Evolutionary conservation across 2,888 invertebrate species (phyloP), one percentile per base, ranked within the genome.

Genomic region (Andricus quercusramuli): DNA sequence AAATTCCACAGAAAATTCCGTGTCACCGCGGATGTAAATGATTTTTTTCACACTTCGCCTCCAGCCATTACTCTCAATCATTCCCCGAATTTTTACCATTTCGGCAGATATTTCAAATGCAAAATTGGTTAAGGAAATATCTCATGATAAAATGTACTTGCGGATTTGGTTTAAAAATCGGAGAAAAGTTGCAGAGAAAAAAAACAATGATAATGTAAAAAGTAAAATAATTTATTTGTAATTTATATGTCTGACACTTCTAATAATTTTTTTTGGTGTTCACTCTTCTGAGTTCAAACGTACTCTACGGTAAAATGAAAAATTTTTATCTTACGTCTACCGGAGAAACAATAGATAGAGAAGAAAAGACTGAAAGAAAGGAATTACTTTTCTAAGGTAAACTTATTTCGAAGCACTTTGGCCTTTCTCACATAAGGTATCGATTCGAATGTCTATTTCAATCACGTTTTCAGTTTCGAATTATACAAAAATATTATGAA

Each of bases 341-440:
- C 82, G 47, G 67, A 82, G 83, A 80, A 86, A 84, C 84, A 79
- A n/a, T n/a, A n/a, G n/a, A 85, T 80, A 83, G 80, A 86, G 84
- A 86, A 89, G 56, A n/a, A 56, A 56, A n/a, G 20, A 56, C 4
- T 56, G 20, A 56, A 51, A 51, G 51, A 51, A 3, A 56, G 56
- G n/a, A 56, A 88, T 86, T 87, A 86, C 83, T 86, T 87, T 85
- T 84, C 82, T 83, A 86, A 86, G 87, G 86, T 89, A 89, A 89
- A 88, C 87, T 87, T 86, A 88, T 89, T 89, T 86, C 84, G 64
- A 59, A 67, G 82, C 77, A 83, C 83, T 84, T 83, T 81, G 82
- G n/a, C 8, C n/a, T 6, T 56, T 56, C 20, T 56, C 56, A 56
- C 56, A n/a, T 56, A 56, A n/a, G n/a, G n/a, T 56, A 2, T 56